Conservation (phyloP, 37 sponge, comb jelly and placozoan species). For the Agelas oroides region DNA sequence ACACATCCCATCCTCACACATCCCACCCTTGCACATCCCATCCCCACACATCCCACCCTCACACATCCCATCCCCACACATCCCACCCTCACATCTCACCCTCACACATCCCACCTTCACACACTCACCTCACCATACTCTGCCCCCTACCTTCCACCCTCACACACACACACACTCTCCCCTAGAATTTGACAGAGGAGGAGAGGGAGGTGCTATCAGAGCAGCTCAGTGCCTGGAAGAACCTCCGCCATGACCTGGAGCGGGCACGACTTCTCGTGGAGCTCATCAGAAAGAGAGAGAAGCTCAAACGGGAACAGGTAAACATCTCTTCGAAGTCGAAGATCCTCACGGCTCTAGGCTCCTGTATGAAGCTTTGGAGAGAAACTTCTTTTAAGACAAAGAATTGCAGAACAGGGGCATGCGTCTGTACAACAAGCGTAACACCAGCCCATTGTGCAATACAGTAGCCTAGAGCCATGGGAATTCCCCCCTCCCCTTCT, state of each 20-base stretch:
- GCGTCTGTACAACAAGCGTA: too few species aligned
- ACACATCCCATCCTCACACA: too few species aligned
- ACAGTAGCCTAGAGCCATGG: too few species aligned
- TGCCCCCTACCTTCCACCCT: too few species aligned
- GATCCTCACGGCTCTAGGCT: not conserved
- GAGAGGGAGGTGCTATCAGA: slow-evolving; percentile 84
- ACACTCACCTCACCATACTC: too few species aligned
- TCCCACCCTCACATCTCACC: too few species aligned
- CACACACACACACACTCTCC: slow-evolving; percentile 5
- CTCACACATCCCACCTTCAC: too few species aligned
- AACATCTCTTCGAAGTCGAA: not conserved
- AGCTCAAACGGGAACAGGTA: slow-evolving; percentile 93
- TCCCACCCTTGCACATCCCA: too few species aligned
- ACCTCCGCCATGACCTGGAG: slow-evolving; percentile 93
- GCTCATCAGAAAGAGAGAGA: slow-evolving; percentile 94
- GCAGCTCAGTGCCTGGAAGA: slow-evolving; percentile 86
- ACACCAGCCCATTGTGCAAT: too few species aligned
- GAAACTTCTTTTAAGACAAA: not conserved
- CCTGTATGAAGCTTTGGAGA: not conserved
- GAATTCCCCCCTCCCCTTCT: too few species aligned
- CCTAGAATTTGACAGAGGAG: slow-evolving; percentile 81
- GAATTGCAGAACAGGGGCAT: not conserved
- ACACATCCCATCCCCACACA: too few species aligned
- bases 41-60: too few species aligned
- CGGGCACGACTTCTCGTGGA: slow-evolving; percentile 90